Evolutionary conservation across 2,888 invertebrate genomes (phyloP).

Genomic region (Sipunculus nudus): DNA sequence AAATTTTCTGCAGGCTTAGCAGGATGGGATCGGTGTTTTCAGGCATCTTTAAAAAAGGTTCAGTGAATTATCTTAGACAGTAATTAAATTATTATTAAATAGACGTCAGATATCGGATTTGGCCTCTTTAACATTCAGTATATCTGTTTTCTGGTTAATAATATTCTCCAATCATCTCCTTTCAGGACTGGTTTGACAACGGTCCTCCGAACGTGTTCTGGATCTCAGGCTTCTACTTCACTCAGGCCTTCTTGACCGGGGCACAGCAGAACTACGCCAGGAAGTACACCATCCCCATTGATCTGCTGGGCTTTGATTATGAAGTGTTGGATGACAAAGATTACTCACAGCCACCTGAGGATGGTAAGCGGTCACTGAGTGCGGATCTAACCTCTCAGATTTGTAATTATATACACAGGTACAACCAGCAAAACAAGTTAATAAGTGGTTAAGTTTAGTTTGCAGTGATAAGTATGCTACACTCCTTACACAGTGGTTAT

Average conservation of each 20-base stretch:
- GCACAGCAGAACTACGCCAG: constrained; percentile 68
- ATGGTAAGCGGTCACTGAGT: constrained; percentile 57
- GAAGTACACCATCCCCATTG: constrained; percentile 68
- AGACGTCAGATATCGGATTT: too few species aligned
- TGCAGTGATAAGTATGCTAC: not conserved
- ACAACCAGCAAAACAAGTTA: not conserved
- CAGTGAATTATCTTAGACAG: too few species aligned
- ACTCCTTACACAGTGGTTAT: too few species aligned
- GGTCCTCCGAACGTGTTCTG: constrained; percentile 67
- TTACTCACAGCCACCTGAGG: constrained; percentile 65
- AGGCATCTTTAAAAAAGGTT: too few species aligned
- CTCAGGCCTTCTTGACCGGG: constrained; percentile 68
- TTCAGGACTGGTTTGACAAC: constrained; percentile 68
- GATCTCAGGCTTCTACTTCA: constrained; percentile 69
- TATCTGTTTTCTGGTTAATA: not conserved
- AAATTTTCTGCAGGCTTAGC: too few species aligned
- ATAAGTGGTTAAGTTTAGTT: not conserved
- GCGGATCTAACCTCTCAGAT: too few species aligned
- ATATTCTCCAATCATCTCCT: constrained; percentile 1
- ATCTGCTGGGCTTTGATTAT: constrained; percentile 65
- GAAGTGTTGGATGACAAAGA: constrained; percentile 72
- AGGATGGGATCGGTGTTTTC: too few species aligned
- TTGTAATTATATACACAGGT: too few species aligned
- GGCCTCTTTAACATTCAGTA: not conserved
- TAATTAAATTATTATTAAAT: too few species aligned